Percentiles rank a stretch among this genome's conserved stretches.
Evolutionary conservation across 2,797 vertebrate species (phyloP).

Genomic region (Gambusia yucatana): DNA sequence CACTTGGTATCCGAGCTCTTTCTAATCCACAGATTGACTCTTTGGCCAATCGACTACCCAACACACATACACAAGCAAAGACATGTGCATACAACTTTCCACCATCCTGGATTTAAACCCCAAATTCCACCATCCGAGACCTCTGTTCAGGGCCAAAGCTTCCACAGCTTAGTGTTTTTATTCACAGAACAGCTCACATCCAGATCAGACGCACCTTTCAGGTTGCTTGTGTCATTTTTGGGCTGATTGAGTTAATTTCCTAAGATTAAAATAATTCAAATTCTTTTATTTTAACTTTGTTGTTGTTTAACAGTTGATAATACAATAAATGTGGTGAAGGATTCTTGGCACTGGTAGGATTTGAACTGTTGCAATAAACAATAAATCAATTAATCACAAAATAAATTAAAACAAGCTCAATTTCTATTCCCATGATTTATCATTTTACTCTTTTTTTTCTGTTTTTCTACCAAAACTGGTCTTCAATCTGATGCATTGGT

Average conservation of each 20-base stretch:
- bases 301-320: neutral
- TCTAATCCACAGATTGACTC: slow-evolving; percentile 77
- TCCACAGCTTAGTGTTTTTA: slow-evolving; percentile 16
- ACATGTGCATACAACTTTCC: slow-evolving; percentile 27
- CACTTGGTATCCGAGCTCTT: slow-evolving; percentile 71
- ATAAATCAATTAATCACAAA: too few relatives aligned
- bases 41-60: slow-evolving; percentile 55
- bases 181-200: slow-evolving; percentile 23
- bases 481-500: too few relatives aligned
- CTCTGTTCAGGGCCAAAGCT: slow-evolving; percentile 47
- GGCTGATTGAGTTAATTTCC: neutral
- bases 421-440: too few relatives aligned
- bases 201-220: neutral
- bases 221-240: neutral
- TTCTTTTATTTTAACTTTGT: neutral
- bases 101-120: slow-evolving; percentile 32
- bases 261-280: neutral
- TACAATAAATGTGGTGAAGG: neutral
- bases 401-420: too few relatives aligned
- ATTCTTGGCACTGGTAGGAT: neutral
- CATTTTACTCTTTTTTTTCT: too few relatives aligned
- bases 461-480: too few relatives aligned
- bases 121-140: slow-evolving; percentile 40
- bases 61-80: neutral
- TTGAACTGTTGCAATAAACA: too few relatives aligned